These are phyloP conservation scores for Mobula birostris DNA, from an alignment of 2,113 vertebrate species.

Conservation along the genomic window DNA sequence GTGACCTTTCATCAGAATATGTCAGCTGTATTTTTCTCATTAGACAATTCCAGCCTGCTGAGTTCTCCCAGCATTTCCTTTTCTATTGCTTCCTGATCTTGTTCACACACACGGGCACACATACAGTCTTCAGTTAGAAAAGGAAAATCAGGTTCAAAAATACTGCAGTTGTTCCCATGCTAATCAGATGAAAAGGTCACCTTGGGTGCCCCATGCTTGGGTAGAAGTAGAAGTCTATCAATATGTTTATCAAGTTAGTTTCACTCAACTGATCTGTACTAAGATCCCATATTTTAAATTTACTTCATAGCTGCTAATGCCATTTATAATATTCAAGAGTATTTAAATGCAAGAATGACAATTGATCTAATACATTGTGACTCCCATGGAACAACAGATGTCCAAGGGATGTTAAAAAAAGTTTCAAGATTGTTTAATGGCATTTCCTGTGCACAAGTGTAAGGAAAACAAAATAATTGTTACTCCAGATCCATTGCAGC, in stretches of 20 bases:
- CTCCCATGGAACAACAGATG: neutral
- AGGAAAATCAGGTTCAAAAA: neutral
- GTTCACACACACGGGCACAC: neutral
- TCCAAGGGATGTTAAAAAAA: neutral
- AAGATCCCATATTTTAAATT: neutral
- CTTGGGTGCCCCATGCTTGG: neutral
- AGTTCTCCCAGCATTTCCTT: too few species aligned
- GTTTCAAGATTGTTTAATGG: too few species aligned
- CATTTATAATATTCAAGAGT: neutral
- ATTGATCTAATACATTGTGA: neutral
- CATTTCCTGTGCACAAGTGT: too few species aligned
- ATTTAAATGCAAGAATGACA: neutral
- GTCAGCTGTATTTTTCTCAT: too few species aligned
- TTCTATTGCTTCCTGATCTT: neutral
- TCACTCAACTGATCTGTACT: neutral
- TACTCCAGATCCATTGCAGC: too few species aligned
- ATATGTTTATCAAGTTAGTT: neutral
- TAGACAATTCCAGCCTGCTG: too few species aligned
- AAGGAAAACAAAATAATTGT: too few species aligned
- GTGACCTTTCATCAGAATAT: too few species aligned
- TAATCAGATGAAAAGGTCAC: neutral
- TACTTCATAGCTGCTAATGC: neutral
- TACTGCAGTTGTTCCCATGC: neutral
- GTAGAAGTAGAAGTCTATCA: neutral
- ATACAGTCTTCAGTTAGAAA: neutral